Conservation (phyloP, 2,113 vertebrate genomes). For the Ginglymostoma cirratum region DNA sequence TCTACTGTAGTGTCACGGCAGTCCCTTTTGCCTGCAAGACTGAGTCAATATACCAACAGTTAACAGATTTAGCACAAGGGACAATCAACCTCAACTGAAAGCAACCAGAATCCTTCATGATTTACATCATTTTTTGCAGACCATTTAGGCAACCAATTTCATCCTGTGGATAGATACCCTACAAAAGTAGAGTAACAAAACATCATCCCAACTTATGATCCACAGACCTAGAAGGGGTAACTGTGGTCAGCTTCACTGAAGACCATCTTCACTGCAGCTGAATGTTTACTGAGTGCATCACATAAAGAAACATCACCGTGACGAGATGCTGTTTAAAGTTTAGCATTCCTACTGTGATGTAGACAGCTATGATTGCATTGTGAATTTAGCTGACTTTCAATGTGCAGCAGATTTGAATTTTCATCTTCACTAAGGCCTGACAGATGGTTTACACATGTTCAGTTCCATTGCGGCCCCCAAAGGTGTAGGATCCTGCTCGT, state of each 20-base stretch:
- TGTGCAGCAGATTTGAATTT: constrained; percentile 22
- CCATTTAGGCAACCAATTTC: constrained; percentile 3
- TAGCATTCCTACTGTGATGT: constrained; percentile 19
- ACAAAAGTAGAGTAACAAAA: constrained; percentile 11
- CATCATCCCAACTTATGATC: constrained; percentile 19
- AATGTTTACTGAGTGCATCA: constrained; percentile 12
- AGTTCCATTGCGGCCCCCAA: constrained; percentile 1
- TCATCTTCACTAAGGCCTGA: constrained; percentile 46
- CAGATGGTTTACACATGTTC: constrained; percentile 50
- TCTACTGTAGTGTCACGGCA: constrained; percentile 19
- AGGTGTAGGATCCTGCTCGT: constrained; percentile 46
- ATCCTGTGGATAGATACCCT: constrained; percentile 2
- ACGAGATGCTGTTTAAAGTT: constrained; percentile 26
- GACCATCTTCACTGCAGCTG: constrained; percentile 28
- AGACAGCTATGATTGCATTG: not conserved
- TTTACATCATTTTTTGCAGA: not conserved
- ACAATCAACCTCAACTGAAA: constrained; percentile 30
- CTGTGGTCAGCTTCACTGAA: constrained; percentile 5
- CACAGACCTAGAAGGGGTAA: constrained; percentile 13
- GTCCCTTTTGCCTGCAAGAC: constrained; percentile 35
- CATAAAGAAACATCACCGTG: constrained; percentile 18
- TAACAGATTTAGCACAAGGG: constrained; percentile 48
- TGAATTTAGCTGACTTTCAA: constrained; percentile 24
- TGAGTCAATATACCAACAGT: constrained; percentile 31
- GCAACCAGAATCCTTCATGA: constrained; percentile 24